Evolutionary conservation across 2,797 vertebrate species (phyloP), one percentile per base, ranked within the genome.

Genomic region (Halcyon chelicuti): DNA sequence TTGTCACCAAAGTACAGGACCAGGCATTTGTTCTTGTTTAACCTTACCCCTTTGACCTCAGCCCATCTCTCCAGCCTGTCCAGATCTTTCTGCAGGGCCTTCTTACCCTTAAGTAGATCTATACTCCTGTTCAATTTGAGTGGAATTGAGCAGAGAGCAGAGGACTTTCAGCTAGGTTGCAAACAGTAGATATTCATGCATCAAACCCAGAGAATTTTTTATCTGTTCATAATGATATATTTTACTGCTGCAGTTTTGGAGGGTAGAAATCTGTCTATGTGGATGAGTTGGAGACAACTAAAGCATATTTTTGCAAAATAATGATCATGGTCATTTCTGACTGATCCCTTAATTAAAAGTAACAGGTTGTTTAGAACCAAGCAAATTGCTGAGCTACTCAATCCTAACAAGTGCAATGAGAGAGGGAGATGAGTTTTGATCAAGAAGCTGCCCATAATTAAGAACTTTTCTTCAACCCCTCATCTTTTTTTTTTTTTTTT

Each of bases 161-260:
- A 86, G 52, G 47, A 89, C 47, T 92, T 97, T 76, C 29, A 87
- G 42, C 23, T 75, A 75, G 19, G 15, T 28, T 96, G 42, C 42
- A 94, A 91, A 76, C 39, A 74, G 73, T 58, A 95, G 82, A 71
- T 82, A n/a, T 85, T 77, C 55, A 71, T 73, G 54, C 28, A 81
- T 72, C 58, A 86, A 57, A 84, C 46, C 35, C 88, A 54, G 13
- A 84, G 46, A 89, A 87, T 79, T 93, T 68, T 75, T 11, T 84
- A 31, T 77, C 46, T 81, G 46, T 81, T 75, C 65, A 39, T 75
- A 88, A 84, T 33, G 37, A 78, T 46, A 70, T 65, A 17, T 44
- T 93, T 95, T 75, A 88, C 65, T 65, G 62, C 46, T 87, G 21
- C 42, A 81, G 90, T 94, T 95, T 77, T 78, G 54, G 40, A 88